Conservation (phyloP, 2,797 vertebrate genomes). For the Cetoscarus ocellatus region DNA sequence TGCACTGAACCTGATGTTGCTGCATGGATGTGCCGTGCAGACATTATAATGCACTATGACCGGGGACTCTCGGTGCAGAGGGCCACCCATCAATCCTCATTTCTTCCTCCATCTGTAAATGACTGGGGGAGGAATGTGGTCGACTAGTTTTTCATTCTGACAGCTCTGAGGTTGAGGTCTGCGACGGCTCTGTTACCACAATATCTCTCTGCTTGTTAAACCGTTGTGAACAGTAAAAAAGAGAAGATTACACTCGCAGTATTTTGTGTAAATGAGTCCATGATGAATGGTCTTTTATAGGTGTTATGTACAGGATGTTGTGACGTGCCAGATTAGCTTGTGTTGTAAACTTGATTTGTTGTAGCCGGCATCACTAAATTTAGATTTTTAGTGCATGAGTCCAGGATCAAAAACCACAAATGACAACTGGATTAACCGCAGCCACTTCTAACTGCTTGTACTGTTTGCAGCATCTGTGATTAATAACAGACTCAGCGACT, state of each 20-base stretch:
- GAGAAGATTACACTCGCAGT: slow-evolving; percentile 56
- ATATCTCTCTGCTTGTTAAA: slow-evolving; percentile 33
- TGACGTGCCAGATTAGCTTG: slow-evolving; percentile 50
- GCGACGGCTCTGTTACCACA: slow-evolving; percentile 35
- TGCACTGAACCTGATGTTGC: slow-evolving; percentile 65
- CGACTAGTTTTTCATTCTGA: slow-evolving; percentile 39
- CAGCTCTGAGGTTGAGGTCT: slow-evolving; percentile 49
- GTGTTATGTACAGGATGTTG: slow-evolving; percentile 69
- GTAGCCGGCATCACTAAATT: slow-evolving; percentile 40
- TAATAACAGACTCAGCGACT: slow-evolving; percentile 6
- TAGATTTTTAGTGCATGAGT: slow-evolving; percentile 65
- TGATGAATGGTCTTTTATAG: slow-evolving; percentile 28
- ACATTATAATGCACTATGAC: slow-evolving; percentile 65
- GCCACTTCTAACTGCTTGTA: slow-evolving; percentile 28
- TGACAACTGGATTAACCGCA: slow-evolving; percentile 46
- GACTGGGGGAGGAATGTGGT: slow-evolving; percentile 27
- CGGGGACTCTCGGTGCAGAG: slow-evolving; percentile 39
- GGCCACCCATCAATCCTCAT: slow-evolving; percentile 41
- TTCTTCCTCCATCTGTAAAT: slow-evolving; percentile 37
- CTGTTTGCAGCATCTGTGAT: slow-evolving; percentile 16
- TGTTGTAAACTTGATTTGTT: slow-evolving; percentile 50
- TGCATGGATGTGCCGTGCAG: slow-evolving; percentile 55
- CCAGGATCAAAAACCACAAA: slow-evolving; percentile 42
- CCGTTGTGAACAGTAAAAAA: slow-evolving; percentile 27
- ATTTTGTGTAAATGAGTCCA: slow-evolving; percentile 53